These are phyloP conservation scores for Drosophila paulistorum DNA, from an alignment of 1,140 invertebrate species.

Conservation along the genomic window DNA sequence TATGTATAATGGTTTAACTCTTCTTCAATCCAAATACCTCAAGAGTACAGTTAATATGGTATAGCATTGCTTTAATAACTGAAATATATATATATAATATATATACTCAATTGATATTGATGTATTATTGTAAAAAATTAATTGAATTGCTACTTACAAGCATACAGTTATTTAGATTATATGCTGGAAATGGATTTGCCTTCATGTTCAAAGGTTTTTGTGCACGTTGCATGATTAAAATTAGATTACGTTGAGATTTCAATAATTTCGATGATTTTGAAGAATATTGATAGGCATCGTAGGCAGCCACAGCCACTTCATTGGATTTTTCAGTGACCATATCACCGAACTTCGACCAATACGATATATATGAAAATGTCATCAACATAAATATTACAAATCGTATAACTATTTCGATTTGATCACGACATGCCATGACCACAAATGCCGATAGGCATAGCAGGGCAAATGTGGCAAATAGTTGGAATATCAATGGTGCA, in stretches of 20 bases:
- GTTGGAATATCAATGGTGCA: slow-evolving; percentile 37
- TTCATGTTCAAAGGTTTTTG: slow-evolving; percentile 40
- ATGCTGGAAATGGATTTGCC: slow-evolving; percentile 43
- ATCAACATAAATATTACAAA: slow-evolving; percentile 46
- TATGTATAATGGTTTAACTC: not conserved
- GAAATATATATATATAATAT: too few relatives aligned
- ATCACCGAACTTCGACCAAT: slow-evolving; percentile 49
- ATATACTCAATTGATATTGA: not conserved
- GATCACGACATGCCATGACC: slow-evolving; percentile 23
- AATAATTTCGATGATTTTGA: not conserved
- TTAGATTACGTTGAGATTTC: slow-evolving; percentile 30
- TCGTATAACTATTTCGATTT: slow-evolving; percentile 34
- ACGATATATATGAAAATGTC: slow-evolving; percentile 39
- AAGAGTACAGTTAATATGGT: slow-evolving; percentile 54
- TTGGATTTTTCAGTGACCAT: slow-evolving; percentile 46
- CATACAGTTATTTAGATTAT: slow-evolving; percentile 48
- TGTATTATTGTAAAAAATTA: not conserved
- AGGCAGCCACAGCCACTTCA: slow-evolving; percentile 47
- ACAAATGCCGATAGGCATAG: slow-evolving; percentile 53
- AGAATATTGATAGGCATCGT: slow-evolving; percentile 37
- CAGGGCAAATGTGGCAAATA: slow-evolving; percentile 37
- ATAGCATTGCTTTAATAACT: slow-evolving; percentile 62
- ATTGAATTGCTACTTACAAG: slow-evolving; percentile 23
- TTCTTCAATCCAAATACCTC: slow-evolving; percentile 43
- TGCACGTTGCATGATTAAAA: slow-evolving; percentile 40